Percentiles rank a stretch among this genome's conserved stretches.
phyloP scores from a whole-genome alignment of 2,113 vertebrate genomes.

The Axis porcinus region DNA sequence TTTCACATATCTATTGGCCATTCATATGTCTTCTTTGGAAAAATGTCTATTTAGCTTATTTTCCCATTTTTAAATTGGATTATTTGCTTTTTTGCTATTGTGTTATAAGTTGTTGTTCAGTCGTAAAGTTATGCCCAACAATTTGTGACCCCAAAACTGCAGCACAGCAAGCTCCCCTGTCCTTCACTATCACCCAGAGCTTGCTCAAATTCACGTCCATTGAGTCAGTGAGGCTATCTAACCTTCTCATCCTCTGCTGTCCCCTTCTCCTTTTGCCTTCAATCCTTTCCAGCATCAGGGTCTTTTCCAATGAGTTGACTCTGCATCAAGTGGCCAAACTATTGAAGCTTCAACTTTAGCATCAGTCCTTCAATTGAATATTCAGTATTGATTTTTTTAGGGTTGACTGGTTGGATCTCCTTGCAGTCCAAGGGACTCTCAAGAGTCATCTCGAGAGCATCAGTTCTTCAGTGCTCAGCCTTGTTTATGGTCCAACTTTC shows the following conservation, averaged over 20 bases:
- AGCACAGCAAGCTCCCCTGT: background rate
- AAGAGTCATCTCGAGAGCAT: background rate
- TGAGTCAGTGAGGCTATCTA: background rate
- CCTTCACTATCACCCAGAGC: background rate
- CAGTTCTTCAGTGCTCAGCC: background rate
- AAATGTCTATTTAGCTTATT: background rate
- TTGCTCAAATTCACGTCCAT: background rate
- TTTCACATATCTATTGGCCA: background rate
- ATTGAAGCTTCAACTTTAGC: background rate
- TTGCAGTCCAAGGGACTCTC: background rate
- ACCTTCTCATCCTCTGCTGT: background rate
- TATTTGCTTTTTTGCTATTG: background rate
- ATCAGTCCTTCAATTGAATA: background rate
- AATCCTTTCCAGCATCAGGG: background rate
- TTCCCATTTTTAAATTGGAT: background rate
- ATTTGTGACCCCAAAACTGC: background rate
- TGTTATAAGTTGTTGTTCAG: background rate
- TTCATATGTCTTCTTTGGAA: background rate
- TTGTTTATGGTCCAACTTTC: background rate
- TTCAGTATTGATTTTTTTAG: background rate
- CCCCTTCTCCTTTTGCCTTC: background rate
- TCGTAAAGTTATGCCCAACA: background rate
- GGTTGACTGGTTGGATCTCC: background rate
- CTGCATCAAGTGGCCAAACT: background rate
- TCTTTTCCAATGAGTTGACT: background rate